These are phyloP conservation scores for Athene noctua DNA, from an alignment of 2,113 vertebrate species.

Conservation along the genomic window DNA sequence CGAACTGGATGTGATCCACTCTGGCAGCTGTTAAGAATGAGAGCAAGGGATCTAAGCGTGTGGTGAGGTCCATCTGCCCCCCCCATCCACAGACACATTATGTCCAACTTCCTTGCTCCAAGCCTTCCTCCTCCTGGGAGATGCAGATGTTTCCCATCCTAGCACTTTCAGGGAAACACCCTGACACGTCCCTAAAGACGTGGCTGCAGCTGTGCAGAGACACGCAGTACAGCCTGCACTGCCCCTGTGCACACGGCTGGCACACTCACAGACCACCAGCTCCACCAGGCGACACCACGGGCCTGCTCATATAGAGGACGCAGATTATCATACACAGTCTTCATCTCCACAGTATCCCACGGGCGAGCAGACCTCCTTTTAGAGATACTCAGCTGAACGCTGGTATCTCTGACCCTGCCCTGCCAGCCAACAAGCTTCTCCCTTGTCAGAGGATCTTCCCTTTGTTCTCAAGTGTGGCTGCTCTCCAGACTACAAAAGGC, in stretches of 20 bases:
- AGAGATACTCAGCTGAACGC: background rate
- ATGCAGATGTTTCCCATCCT: background rate
- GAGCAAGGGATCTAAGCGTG: background rate
- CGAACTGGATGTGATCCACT: constrained; percentile 80
- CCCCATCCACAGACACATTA: background rate
- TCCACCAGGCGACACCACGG: background rate
- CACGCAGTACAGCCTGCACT: background rate
- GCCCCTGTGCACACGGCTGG: background rate
- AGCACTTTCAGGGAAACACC: background rate
- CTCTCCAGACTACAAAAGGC: background rate
- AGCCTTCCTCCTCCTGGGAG: background rate
- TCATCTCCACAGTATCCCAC: background rate
- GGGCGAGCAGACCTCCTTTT: background rate
- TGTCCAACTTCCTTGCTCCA: background rate
- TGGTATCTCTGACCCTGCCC: background rate
- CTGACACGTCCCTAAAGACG: accelerated
- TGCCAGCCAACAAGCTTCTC: background rate
- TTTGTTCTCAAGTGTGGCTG: background rate
- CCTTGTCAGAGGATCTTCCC: background rate
- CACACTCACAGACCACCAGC: background rate
- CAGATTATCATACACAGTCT: background rate
- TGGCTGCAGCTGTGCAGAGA: background rate
- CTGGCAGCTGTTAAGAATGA: constrained; percentile 56
- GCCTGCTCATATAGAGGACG: background rate
- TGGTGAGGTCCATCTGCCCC: background rate